Conservation (phyloP, 2,797 vertebrate genomes). For the Amblyopsis hoosieri region DNA sequence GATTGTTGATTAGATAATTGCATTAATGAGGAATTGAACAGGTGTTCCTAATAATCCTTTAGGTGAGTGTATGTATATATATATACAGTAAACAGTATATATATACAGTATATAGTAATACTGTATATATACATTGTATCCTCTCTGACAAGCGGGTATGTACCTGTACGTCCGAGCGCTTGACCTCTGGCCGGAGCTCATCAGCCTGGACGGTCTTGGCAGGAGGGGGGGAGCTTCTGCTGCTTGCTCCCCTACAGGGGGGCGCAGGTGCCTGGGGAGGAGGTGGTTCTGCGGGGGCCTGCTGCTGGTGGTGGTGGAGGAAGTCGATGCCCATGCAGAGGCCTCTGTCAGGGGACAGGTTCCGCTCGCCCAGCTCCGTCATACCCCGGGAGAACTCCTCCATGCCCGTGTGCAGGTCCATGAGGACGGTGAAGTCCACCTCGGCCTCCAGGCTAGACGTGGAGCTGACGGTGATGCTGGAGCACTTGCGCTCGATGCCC, state of each 20-base stretch:
- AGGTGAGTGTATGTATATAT: too few relatives aligned
- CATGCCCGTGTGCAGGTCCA: slow-evolving; percentile 93
- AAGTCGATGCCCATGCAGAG: slow-evolving; percentile 83
- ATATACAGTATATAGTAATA: too few relatives aligned
- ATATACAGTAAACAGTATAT: too few relatives aligned
- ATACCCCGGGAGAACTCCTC: slow-evolving; percentile 93
- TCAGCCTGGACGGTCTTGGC: slow-evolving; percentile 58
- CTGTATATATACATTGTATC: too few relatives aligned
- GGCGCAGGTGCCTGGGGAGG: slow-evolving; percentile 53
- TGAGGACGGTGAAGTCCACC: slow-evolving; percentile 96
- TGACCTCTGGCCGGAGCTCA: slow-evolving; percentile 61
- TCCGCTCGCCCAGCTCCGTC: slow-evolving; percentile 76
- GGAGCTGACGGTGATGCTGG: slow-evolving; percentile 96
- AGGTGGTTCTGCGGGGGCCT: slow-evolving; percentile 45
- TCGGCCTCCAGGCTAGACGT: slow-evolving; percentile 97
- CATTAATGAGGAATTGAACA: too few relatives aligned
- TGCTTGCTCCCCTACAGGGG: slow-evolving; percentile 46
- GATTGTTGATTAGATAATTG: too few relatives aligned
- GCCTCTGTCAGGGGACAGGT: slow-evolving; percentile 86
- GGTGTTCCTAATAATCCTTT: too few relatives aligned
- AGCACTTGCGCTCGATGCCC: slow-evolving; percentile 95
- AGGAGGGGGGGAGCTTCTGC: slow-evolving; percentile 50
- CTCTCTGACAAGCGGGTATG: not conserved
- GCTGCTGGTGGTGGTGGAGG: slow-evolving; percentile 58
- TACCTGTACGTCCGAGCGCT: slow-evolving; percentile 68